Base-by-base conservation (phyloP, 2,888 invertebrate species). In the Fragum sueziense region DNA sequence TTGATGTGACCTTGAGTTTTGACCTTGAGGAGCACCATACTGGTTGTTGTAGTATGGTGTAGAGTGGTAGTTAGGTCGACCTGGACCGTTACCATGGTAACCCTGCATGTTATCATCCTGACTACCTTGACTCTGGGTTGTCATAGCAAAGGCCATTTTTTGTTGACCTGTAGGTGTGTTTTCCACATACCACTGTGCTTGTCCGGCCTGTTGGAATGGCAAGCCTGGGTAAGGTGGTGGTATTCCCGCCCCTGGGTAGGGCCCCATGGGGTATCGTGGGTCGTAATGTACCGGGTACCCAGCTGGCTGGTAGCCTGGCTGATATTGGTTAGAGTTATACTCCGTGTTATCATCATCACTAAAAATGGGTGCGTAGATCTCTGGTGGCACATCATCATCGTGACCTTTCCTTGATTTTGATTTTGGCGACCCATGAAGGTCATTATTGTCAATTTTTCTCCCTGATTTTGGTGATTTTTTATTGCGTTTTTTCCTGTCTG, bases 311-410 rank as follows among this genome's bases (percentile, higher is more conserved):
- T 77, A 81, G 25, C 80, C 85, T 47, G 84, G 79, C 47, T 85
- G 84, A 47, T 85, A 82, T 74, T 76, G 83, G 37, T 84, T 70
- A 37, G 76, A 41, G 11, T 79, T 81, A 69, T 74, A 82, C 33
- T 73, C 80, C 41, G 74, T 77, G 70, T 80, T 79, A 22, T 74
- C 70, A 27, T 89, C 89, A 25, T 80, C 84, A 20, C 86, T 85
- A 80, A 90, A 90, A 27, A 90, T 86, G 2, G 90, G 90, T 20
- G 88, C 89, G 80, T 86, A 86, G 2, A 88, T 86, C 73, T 90
- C 90, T 27, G 90, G 90, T 7, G 89, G 89, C 14, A 88, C 67
- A 20, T 82, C 78, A 33, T 77, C 77, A 22, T 78, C 70, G 20
- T 70, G 61, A 31, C 22, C 57, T 47, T 22, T 62, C 54, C 67